Evolutionary conservation across 2,113 vertebrate species (phyloP), one percentile per base, ranked within the genome.

Genomic region (Ibidorhyncha struthersii): DNA sequence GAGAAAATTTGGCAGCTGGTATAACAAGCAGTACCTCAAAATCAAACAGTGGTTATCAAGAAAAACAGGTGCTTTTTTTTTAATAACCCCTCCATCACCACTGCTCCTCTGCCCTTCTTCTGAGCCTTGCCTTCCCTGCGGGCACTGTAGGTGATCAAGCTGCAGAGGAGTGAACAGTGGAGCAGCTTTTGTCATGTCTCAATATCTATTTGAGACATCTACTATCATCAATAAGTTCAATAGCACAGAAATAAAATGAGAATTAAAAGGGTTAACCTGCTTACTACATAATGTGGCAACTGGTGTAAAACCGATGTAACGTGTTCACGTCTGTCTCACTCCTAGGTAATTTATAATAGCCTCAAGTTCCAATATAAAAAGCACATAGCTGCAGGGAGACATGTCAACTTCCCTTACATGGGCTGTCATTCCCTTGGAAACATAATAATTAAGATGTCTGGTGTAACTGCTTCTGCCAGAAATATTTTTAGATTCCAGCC

Each of bases 381-480:
- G 95, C 94, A 96, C 88, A 98, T 82, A 97, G 96, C 98, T 98
- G 90, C 95, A 97, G 96, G 98, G 96, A 97, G 94, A 97, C 94
- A 82, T 96, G 76, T 98, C 98, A 98, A 87, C 93, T 96, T 98
- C 95, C 93, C 95, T 98, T 97, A 95, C 93, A 88, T 11, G 52
- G 93, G 38, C 96, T 98, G 98, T 96, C 98, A 98, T 97, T 97
- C 97, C 97, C 97, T 95, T 98, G 94, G 97, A 98, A 98, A 98
- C 97, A 97, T 93, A 97, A 97, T 98, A 98, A 98, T 98, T 98
- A 98, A 98, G 98, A 98, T 96, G 97, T 97, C 98, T 98, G 86
- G 52, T 98, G 81, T 94, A 98, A 97, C 97, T 97, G 82, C 93
- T 98, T 97, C 97, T 98, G 98, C 97, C 97, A 98, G 97, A 97